Conservation (phyloP, 1,140 invertebrate species). For the Diabrotica virgifera region DNA sequence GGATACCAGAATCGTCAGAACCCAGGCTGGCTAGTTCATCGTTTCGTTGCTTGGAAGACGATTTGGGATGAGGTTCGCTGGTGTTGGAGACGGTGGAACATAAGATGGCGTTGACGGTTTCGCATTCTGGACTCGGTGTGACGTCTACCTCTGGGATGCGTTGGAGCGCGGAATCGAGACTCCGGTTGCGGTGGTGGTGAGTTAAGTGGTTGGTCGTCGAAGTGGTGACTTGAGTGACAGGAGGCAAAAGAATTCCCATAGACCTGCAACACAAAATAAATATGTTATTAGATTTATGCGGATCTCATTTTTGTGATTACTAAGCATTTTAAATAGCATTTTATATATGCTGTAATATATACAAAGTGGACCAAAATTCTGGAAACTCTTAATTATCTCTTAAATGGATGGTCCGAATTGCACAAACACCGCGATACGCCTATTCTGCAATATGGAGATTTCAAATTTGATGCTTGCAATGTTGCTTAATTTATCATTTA, state of each 20-base stretch:
- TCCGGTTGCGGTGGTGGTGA: conserved; percentile 82
- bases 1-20: conserved; percentile 82
- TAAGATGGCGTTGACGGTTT: conserved; percentile 49
- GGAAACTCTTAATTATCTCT: no score
- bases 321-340: no score
- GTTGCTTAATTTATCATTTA: no score
- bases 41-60: conserved; percentile 46
- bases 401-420: no score
- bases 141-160: conserved; percentile 82
- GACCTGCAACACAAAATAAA: conserved; percentile 54
- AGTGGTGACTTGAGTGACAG: conserved; percentile 61
- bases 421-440: no score
- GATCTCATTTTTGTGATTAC: no score
- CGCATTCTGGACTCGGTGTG: conserved; percentile 74
- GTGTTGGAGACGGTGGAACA: conserved; percentile 6
- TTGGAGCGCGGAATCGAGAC: conserved; percentile 81
- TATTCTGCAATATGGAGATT: no score
- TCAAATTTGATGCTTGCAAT: no score
- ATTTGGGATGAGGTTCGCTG: conserved; percentile 6
- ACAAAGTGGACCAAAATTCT: no score
- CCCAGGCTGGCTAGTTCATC: conserved; percentile 73
- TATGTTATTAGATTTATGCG: neutral
- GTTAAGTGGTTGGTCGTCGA: conserved; percentile 54
- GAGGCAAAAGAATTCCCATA: conserved; percentile 72
- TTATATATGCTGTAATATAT: no score